Evolutionary conservation across 2,888 invertebrate genomes (phyloP), one percentile per base, ranked within the genome.

Genomic region (Mimumesa dahlbomi): DNA sequence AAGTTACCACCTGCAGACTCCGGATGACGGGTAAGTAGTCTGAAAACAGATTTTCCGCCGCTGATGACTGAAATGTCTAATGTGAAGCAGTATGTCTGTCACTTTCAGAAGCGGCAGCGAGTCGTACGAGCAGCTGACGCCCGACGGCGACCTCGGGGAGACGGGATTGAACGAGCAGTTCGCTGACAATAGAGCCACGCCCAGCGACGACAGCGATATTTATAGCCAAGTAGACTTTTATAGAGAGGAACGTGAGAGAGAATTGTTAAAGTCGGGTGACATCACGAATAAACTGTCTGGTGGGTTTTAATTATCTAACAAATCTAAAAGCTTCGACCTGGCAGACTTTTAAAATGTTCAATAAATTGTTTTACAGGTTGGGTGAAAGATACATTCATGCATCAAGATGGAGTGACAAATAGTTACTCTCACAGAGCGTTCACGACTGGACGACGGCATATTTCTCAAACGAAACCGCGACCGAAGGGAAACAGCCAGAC

Each of bases 401-500:
- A 90, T 40, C 90, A 88, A 64, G 89, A 86, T 66, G 89, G 82
- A 69, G 89, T 85, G 86, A 92, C 92, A 87, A 93, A 93, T 85
- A 93, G 93, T 83, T 93, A 93, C 75, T 92, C 93, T 16, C 93
- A 93, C 73, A 92, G 94, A 85, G 93, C 94, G 11, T 94, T 94
- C 82, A 94, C 94, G 43, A 94, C 94, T 0, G 94, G 94, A 21
- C 90, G 94, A 68, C 90, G 94, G 52, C 93, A 91, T 82, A 90
- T 91, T 72, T 90, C 91, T 73, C 91, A 90, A 84, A 92, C 90
- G 82, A 94, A 92, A 88, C 92, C 91, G 9, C 91, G 94, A 79
- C 93, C 93, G 52, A 93, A 93, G 88, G 93, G 93, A 54, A 92
- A 92, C 73, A 93, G 93, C 78, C 93, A 94, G 87, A 94, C 94